Percentiles rank a stretch among this genome's conserved stretches.
Evolutionary conservation across 2,888 invertebrate genomes (phyloP).

Genomic region (Caenorhabditis becei): DNA sequence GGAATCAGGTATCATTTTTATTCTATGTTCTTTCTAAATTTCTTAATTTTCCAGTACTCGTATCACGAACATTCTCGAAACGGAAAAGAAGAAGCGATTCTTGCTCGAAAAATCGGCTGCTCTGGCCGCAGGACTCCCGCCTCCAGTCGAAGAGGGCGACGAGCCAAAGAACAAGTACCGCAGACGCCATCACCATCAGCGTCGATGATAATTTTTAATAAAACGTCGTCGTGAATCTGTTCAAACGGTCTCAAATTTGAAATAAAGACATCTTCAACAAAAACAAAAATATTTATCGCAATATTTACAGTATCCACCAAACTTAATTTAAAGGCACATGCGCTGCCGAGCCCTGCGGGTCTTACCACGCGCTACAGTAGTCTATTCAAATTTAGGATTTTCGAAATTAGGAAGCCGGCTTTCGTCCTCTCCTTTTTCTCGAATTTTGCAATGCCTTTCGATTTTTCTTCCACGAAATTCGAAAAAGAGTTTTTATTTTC

Average conservation of each 20-base stretch:
- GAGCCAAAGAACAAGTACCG: slow-evolving; percentile 44
- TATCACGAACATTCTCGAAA: slow-evolving; percentile 98
- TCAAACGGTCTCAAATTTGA: not conserved
- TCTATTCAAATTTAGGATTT: slow-evolving; percentile 14
- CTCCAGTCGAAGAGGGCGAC: slow-evolving; percentile 49
- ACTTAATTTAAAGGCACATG: slow-evolving; percentile 10
- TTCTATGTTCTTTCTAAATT: not conserved
- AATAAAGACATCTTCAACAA: not conserved
- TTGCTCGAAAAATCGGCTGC: slow-evolving; percentile 85
- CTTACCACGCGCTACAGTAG: slow-evolving; percentile 12
- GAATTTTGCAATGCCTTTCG: no score
- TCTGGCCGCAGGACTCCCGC: slow-evolving; percentile 49
- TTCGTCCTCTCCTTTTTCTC: no score
- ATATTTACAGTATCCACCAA: not conserved
- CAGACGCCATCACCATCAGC: slow-evolving; percentile 31
- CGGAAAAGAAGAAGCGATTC: slow-evolving; percentile 97
- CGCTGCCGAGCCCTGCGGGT: not conserved
- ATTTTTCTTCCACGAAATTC: no score
- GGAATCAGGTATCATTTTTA: slow-evolving; percentile 90
- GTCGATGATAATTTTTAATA: not conserved
- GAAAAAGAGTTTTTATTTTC: no score
- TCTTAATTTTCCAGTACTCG: slow-evolving; percentile 86
- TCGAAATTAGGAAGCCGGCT: no score
- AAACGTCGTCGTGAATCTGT: not conserved
- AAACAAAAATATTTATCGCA: no score